phyloP scores from a whole-genome alignment of 1,140 invertebrate species.

The Neelides sp. region DNA sequence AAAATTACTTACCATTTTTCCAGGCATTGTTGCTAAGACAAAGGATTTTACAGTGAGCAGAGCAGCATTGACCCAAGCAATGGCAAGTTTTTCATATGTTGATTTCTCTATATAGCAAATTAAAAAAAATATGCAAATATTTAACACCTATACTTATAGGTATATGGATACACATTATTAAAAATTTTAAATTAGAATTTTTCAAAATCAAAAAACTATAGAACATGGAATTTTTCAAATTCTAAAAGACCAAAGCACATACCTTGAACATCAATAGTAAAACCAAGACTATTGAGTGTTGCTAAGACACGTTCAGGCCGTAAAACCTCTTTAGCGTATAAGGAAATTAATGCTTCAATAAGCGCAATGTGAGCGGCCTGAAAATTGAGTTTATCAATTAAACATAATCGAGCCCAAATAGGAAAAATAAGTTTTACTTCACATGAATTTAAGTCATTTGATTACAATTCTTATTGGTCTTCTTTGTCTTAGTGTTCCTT shows the following conservation, averaged over 20 bases:
- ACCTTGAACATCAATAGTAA: slow-evolving; percentile 10
- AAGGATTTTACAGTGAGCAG: slow-evolving; percentile 26
- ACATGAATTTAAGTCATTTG: background rate
- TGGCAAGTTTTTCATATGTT: slow-evolving; percentile 20
- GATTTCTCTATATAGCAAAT: slow-evolving; percentile 18
- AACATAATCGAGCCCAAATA: background rate
- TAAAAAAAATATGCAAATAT: too few species aligned
- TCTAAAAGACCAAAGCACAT: background rate
- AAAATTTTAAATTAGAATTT: too few species aligned
- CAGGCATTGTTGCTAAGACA: slow-evolving; percentile 18
- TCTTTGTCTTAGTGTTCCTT: slow-evolving; percentile 27
- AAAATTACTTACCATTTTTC: slow-evolving; percentile 14
- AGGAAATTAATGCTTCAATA: slow-evolving; percentile 28
- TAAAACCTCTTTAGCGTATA: slow-evolving; percentile 26
- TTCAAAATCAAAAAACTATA: background rate
- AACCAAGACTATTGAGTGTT: slow-evolving; percentile 25
- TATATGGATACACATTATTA: too few species aligned
- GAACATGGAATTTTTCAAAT: too few species aligned
- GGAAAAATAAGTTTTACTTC: background rate
- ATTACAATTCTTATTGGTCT: slow-evolving; percentile 29
- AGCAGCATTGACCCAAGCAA: slow-evolving; percentile 28
- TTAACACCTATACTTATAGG: too few species aligned
- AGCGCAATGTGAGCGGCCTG: slow-evolving; percentile 30
- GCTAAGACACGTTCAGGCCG: slow-evolving; percentile 18
- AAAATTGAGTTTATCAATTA: slow-evolving; percentile 4